Conservation (phyloP, 2,113 vertebrate genomes). For the Petrocephalus zakoni region DNA sequence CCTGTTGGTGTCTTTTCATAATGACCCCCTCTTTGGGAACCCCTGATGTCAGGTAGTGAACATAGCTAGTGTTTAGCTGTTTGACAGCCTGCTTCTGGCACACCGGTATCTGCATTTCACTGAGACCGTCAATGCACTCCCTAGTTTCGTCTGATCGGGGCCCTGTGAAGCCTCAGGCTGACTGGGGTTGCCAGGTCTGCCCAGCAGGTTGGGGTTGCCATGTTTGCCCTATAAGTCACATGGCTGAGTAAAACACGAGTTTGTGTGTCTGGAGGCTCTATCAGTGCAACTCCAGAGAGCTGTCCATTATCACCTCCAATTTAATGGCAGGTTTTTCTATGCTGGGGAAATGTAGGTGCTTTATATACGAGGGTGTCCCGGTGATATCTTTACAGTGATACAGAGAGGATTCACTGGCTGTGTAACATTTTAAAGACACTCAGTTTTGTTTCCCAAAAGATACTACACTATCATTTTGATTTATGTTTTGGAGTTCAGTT, state of each 20-base stretch:
- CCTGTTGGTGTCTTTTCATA: background rate
- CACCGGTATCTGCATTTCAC: background rate
- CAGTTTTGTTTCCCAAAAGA: background rate
- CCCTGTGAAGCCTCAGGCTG: background rate
- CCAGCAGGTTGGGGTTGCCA: background rate
- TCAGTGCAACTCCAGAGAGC: background rate
- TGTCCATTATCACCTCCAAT: background rate
- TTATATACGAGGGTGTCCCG: background rate
- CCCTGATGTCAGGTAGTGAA: background rate
- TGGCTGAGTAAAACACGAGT: background rate
- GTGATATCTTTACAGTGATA: background rate
- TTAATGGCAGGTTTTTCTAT: background rate
- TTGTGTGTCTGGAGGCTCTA: background rate
- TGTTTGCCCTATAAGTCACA: background rate
- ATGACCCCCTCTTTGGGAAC: background rate
- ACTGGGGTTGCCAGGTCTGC: background rate
- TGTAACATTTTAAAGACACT: background rate
- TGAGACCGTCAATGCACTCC: too few species aligned
- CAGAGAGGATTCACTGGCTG: background rate
- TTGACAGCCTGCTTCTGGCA: background rate
- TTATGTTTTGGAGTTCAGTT: background rate
- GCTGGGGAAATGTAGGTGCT: background rate
- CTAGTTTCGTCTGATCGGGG: background rate
- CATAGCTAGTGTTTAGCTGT: background rate
- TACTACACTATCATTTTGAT: background rate